Percentiles rank a stretch among this genome's conserved stretches.
These are phyloP conservation scores for Thaleichthys pacificus DNA, from an alignment of 2,797 vertebrate genomes.

Conservation along the genomic window DNA sequence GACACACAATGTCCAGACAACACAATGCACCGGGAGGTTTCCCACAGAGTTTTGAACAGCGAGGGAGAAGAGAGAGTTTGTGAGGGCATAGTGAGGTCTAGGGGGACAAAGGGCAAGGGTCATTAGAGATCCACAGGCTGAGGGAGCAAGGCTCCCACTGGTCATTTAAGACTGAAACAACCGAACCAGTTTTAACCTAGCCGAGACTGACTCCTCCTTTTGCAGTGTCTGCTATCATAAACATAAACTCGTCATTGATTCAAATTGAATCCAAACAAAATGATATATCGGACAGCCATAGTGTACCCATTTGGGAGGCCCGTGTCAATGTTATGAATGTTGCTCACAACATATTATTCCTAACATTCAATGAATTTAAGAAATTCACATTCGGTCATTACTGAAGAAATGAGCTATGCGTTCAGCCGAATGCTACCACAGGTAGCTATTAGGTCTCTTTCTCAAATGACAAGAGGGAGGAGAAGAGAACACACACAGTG, in stretches of 20 bases:
- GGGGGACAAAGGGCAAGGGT: conserved; percentile 63
- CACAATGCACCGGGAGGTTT: conserved; percentile 63
- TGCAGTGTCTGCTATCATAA: not conserved
- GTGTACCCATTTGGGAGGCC: not conserved
- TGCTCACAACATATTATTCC: not conserved
- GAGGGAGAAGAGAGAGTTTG: conserved; percentile 50
- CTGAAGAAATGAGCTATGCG: conserved; percentile 37
- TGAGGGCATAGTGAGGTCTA: conserved; percentile 47
- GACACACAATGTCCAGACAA: conserved; percentile 55
- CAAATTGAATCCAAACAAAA: not conserved
- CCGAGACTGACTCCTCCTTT: not conserved
- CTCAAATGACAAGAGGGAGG: conserved; percentile 21
- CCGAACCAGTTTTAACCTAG: not conserved
- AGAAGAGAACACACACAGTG: conserved; percentile 37
- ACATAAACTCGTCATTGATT: not conserved
- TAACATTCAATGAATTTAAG: conserved; percentile 1
- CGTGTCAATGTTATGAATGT: not conserved
- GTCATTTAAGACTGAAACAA: conserved; percentile 1
- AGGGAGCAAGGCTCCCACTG: not conserved
- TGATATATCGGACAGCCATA: not conserved
- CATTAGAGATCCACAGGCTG: conserved; percentile 41
- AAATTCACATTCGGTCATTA: conserved; percentile 39
- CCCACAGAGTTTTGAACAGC: conserved; percentile 67
- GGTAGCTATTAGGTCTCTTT: conserved; percentile 60
- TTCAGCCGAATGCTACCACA: conserved; percentile 32